Conservation (phyloP, 2,113 vertebrate genomes). For the Hemichromis elongatus region DNA sequence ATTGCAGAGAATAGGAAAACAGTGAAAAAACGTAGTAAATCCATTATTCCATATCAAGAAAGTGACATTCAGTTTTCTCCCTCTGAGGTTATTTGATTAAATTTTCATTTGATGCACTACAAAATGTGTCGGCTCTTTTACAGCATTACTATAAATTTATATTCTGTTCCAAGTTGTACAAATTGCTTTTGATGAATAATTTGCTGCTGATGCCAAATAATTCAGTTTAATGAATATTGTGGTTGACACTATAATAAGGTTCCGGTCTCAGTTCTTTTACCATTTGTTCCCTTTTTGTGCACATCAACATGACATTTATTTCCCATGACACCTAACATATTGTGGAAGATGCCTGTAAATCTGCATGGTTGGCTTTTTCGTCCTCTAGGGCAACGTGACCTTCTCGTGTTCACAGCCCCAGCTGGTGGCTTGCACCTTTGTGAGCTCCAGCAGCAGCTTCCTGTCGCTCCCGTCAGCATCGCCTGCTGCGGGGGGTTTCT, state of each 20-base stretch:
- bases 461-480: slow-evolving; percentile 83
- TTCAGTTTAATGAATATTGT: not conserved
- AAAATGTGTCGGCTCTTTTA: not conserved
- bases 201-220: not conserved
- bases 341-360: slow-evolving; percentile 6
- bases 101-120: not conserved
- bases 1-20: not conserved
- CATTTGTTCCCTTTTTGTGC: not conserved
- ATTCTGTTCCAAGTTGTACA: not conserved
- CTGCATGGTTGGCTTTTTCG: not conserved
- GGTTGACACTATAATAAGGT: not conserved
- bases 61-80: not conserved
- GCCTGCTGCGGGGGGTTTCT: slow-evolving; percentile 64
- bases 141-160: not conserved
- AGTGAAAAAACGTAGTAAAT: not conserved
- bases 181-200: not conserved
- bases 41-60: not conserved
- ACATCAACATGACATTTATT: not conserved
- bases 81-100: not conserved
- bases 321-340: not conserved
- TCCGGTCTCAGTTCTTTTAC: not conserved
- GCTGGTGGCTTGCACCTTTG: slow-evolving; percentile 87
- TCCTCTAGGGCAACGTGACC: slow-evolving; percentile 90
- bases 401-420: slow-evolving; percentile 90
- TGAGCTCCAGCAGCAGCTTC: slow-evolving; percentile 82